Conservation (phyloP, 2,797 vertebrate species). For the Peromyscus eremicus region DNA sequence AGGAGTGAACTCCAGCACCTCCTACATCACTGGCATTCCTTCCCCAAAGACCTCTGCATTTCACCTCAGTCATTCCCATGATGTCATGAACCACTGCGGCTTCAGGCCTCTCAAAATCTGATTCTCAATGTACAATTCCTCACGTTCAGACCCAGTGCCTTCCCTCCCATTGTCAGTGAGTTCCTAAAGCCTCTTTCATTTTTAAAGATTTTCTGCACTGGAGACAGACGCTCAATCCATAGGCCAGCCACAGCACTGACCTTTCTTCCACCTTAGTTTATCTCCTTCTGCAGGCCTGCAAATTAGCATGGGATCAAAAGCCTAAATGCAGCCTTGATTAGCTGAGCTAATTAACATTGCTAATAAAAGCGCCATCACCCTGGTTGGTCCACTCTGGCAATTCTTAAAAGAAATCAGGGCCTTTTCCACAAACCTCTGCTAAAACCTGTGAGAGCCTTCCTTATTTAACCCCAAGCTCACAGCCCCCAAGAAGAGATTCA, state of each 20-base stretch:
- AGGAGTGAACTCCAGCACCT: no score
- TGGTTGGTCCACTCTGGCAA: slow-evolving; percentile 31
- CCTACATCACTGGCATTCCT: background rate
- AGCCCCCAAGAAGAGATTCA: slow-evolving; percentile 40
- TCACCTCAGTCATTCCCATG: background rate
- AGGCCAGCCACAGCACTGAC: slow-evolving; percentile 44
- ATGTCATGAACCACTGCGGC: no score
- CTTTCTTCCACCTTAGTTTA: slow-evolving; percentile 37
- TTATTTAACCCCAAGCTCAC: slow-evolving; percentile 44
- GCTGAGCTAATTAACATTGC: slow-evolving; percentile 59
- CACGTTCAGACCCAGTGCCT: background rate
- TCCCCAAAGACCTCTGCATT: background rate
- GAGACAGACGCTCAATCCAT: background rate
- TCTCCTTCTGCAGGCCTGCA: slow-evolving; percentile 56
- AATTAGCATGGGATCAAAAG: slow-evolving; percentile 70
- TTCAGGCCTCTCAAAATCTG: background rate
- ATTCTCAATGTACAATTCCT: background rate
- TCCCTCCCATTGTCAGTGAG: background rate
- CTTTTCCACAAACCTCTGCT: slow-evolving; percentile 32
- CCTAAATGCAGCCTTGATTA: slow-evolving; percentile 1
- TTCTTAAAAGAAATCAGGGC: slow-evolving; percentile 61
- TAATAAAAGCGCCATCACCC: slow-evolving; percentile 59
- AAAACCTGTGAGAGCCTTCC: slow-evolving; percentile 53
- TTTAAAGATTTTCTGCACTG: background rate
- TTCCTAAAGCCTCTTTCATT: background rate